phyloP scores from a whole-genome alignment of 2,888 invertebrate genomes.

The Leptodirus hochenwartii region DNA sequence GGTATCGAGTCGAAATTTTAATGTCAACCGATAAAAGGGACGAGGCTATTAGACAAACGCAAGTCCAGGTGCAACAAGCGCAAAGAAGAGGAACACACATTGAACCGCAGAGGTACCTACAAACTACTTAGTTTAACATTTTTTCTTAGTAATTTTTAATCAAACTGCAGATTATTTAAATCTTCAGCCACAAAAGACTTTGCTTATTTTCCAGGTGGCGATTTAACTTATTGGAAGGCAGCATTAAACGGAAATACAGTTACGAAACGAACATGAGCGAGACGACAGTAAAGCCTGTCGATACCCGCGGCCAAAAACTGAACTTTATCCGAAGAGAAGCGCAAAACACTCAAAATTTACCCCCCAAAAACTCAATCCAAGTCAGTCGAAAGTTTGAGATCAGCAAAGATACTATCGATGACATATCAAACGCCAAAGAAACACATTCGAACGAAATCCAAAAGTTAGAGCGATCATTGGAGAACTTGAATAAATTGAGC shows the following conservation, averaged over 20 bases:
- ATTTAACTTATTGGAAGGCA: constrained; percentile 21
- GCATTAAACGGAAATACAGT: constrained; percentile 22
- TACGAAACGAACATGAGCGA: constrained; percentile 15
- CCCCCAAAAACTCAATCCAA: too few species aligned
- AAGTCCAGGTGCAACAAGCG: too few species aligned
- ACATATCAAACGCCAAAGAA: not conserved
- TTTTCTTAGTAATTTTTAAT: too few species aligned
- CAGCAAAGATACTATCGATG: too few species aligned
- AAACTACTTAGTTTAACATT: too few species aligned
- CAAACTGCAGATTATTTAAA: too few species aligned
- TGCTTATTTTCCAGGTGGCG: constrained; percentile 22
- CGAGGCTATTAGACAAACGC: constrained; percentile 15
- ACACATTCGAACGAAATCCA: constrained; percentile 16
- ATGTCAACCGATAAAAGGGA: constrained; percentile 23
- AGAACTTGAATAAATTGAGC: constrained; percentile 17
- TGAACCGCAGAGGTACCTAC: not conserved
- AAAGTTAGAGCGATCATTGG: constrained; percentile 20
- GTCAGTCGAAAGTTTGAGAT: too few species aligned
- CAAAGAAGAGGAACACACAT: not conserved
- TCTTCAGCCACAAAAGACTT: too few species aligned
- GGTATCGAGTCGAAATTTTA: constrained; percentile 22
- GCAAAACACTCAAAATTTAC: too few species aligned
- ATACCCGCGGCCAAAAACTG: constrained; percentile 9
- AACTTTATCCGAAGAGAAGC: too few species aligned
- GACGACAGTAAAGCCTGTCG: constrained; percentile 6